These are phyloP conservation scores for Paramormyrops hopkinsi DNA, from an alignment of 2,797 vertebrate genomes.

Conservation along the genomic window DNA sequence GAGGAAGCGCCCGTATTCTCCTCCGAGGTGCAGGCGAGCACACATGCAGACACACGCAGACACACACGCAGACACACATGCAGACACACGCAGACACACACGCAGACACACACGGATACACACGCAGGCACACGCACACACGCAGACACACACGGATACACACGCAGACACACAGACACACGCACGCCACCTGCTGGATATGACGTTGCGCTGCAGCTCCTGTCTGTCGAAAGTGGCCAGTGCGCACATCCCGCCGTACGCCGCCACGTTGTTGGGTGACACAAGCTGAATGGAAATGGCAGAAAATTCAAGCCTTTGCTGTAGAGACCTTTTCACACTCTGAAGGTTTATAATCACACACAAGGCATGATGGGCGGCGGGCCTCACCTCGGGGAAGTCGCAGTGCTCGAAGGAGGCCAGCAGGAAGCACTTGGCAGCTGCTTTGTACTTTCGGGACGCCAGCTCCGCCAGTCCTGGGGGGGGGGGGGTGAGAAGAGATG, in stretches of 20 bases:
- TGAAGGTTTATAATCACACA: background rate
- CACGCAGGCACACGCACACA: background rate
- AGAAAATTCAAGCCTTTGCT: background rate
- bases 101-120: background rate
- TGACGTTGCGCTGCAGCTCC: constrained; percentile 92
- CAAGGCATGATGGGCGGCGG: background rate
- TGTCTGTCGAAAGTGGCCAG: constrained; percentile 94
- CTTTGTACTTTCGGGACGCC: constrained; percentile 94
- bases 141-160: background rate
- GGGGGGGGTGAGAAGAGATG: background rate
- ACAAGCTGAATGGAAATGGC: constrained; percentile 64
- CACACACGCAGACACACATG: background rate
- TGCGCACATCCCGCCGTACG: constrained; percentile 93
- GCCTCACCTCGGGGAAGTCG: constrained; percentile 92
- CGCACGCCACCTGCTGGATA: constrained; percentile 84
- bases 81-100: background rate
- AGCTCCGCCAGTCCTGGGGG: constrained; percentile 83
- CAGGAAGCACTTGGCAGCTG: constrained; percentile 95
- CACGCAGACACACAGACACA: background rate
- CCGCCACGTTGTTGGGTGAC: constrained; percentile 91
- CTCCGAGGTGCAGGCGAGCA: background rate
- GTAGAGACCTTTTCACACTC: background rate
- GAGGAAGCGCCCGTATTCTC: background rate
- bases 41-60: background rate
- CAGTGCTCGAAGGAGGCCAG: constrained; percentile 97